Evolutionary conservation across 2,113 vertebrate genomes (phyloP).

Genomic region (Alligator sinensis): DNA sequence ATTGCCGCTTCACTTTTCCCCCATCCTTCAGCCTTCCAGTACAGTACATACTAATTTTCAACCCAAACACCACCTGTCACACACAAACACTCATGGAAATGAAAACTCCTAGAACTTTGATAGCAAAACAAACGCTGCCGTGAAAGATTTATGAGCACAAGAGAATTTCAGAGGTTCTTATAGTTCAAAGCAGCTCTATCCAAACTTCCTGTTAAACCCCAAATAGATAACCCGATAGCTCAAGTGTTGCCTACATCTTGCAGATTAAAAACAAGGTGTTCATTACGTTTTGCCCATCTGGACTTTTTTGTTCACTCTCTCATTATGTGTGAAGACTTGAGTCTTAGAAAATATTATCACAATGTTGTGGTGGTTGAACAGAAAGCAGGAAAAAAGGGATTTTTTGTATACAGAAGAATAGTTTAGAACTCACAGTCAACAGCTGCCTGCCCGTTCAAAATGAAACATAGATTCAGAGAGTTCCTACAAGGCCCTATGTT

Average conservation of each 20-base stretch:
- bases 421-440: not conserved
- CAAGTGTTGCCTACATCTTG: not conserved
- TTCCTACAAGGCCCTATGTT: not conserved
- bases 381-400: not conserved
- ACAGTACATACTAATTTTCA: not conserved
- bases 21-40: not conserved
- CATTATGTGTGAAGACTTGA: not conserved
- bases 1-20: not conserved
- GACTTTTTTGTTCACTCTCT: not conserved
- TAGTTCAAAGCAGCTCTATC: not conserved
- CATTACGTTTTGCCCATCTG: not conserved
- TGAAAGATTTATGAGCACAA: conserved; percentile 3
- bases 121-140: conserved; percentile 46
- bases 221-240: not conserved
- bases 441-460: not conserved
- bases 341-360: not conserved
- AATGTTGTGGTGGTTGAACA: not conserved
- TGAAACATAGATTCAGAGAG: not conserved
- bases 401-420: not conserved
- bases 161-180: conserved; percentile 12
- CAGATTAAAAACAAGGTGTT: not conserved
- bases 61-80: conserved; percentile 8
- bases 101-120: conserved; percentile 33
- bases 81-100: not conserved
- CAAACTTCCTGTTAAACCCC: not conserved